phyloP scores from a whole-genome alignment of 2,113 vertebrate genomes.

The Brachypteracias leptosomus region DNA sequence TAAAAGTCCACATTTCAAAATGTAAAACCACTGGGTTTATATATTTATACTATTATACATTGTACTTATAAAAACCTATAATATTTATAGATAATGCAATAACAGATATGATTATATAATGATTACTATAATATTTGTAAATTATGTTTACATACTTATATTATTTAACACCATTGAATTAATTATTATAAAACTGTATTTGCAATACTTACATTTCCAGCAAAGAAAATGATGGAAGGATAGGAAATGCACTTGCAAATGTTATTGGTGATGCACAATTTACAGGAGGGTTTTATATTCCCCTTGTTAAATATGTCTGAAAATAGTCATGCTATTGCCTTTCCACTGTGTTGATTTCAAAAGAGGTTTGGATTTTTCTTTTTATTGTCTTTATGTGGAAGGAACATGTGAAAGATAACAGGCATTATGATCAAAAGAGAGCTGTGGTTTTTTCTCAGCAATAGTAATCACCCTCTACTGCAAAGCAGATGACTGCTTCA shows the following conservation, averaged over 20 bases:
- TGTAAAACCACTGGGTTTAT: neutral
- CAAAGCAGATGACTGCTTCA: neutral
- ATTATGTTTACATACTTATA: neutral
- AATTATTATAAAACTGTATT: neutral
- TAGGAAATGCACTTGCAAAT: neutral
- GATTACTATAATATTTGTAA: neutral
- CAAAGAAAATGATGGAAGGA: neutral
- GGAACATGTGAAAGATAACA: neutral
- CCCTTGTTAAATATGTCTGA: neutral
- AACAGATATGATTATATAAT: neutral
- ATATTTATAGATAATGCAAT: neutral
- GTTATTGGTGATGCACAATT: neutral
- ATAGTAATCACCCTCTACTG: neutral
- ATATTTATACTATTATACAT: neutral
- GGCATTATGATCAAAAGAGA: neutral
- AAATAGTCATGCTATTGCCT: neutral
- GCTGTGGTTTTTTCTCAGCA: neutral
- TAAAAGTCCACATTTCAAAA: neutral
- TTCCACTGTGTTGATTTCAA: neutral
- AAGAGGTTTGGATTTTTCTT: neutral
- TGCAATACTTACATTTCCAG: neutral
- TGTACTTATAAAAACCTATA: neutral
- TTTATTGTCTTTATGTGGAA: neutral
- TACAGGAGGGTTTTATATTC: neutral
- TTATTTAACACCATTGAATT: neutral